phyloP scores from a whole-genome alignment of 2,113 vertebrate species.

The Xenopus tropicalis region UCB_Xtro_10.0 CM004446.2:40219501-40220000 shows the following conservation, averaged over 20 bases:
- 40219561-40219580: background rate
- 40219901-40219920: background rate
- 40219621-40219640: slow-evolving; percentile 21
- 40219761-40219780: background rate
- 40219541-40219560: too few species aligned
- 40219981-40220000: background rate
- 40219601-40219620: slow-evolving; percentile 33
- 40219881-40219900: background rate
- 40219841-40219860: background rate
- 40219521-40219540: too few species aligned
- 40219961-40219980: background rate
- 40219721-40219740: background rate
- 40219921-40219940: background rate
- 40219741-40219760: background rate
- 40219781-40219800: background rate
- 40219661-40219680: slow-evolving; percentile 7
- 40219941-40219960: background rate
- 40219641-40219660: slow-evolving; percentile 16
- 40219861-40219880: slow-evolving; percentile 4
- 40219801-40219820: background rate
- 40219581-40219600: slow-evolving; percentile 43
- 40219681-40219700: slow-evolving; percentile 7
- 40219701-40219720: background rate
- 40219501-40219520: too few species aligned
- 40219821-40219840: background rate